These are phyloP conservation scores for Petroica traversi DNA, from an alignment of 2,113 vertebrate genomes.

Conservation along the genomic window DNA sequence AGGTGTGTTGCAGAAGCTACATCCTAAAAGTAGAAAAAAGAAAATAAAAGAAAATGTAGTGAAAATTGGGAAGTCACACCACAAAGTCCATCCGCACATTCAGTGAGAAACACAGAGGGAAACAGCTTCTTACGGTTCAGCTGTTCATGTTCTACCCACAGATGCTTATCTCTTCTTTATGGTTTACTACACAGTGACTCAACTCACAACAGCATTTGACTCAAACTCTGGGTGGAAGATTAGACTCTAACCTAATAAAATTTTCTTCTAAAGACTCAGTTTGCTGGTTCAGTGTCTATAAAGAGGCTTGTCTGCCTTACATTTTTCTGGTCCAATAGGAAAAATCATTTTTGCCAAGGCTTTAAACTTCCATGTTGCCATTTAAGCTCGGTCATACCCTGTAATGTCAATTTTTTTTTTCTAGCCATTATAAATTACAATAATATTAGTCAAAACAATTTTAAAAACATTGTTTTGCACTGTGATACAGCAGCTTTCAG, in stretches of 20 bases:
- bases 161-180: slow-evolving; percentile 22
- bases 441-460: not conserved
- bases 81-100: not conserved
- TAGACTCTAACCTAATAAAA: not conserved
- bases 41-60: not conserved
- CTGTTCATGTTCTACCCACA: not conserved
- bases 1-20: not conserved
- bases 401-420: not conserved
- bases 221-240: not conserved
- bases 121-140: not conserved
- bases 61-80: not conserved
- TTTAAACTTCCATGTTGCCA: not conserved
- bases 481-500: not conserved
- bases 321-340: not conserved
- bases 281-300: not conserved
- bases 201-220: not conserved
- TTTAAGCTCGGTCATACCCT: not conserved
- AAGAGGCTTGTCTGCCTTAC: not conserved
- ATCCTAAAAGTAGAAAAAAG: not conserved
- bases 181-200: slow-evolving; percentile 20
- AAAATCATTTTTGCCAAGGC: not conserved
- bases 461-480: not conserved
- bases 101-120: not conserved
- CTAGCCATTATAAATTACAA: not conserved
- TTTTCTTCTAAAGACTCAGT: not conserved